Base-by-base conservation (phyloP, 2,113 vertebrate species). In the Fregetta grallaria region DNA sequence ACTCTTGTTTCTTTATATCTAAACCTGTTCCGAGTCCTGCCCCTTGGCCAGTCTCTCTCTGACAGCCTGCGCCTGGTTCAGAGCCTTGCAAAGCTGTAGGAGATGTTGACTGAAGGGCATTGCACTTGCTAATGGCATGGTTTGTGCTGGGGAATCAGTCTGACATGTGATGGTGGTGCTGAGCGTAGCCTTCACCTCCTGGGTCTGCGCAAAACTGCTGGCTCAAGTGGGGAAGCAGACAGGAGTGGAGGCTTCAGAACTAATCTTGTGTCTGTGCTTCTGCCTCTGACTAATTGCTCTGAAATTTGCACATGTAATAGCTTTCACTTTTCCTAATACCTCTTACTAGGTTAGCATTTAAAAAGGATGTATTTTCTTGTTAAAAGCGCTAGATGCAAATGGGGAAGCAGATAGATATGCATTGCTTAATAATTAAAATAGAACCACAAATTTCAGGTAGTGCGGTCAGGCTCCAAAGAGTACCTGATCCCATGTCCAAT, bases 201-300 rank as follows among this genome's bases (percentile, higher is more conserved):
- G 58, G 55, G 14, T 86, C 81, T 66, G 50, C 1, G 16, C 42
- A 76, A 52, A 96, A 63, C 74, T 82, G 36, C 87, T 83, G 78
- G 62, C 70, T 93, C 62, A 81, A 38, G 55, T 20, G 44, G 90
- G 59, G 63, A 84, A 86, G 88, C 80, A 91, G 73, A 67, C 29
- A 3, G 66, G 58, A 83, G 61, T 10, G 7, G 56, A 59, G 68
- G 34, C 73, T 77, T n/a, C 42, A 81, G 89, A 71, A 77, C 79
- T 91, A 77, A 94, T 84, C 88, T 91, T 44, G 56, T 44, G 73
- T 84, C 94, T 92, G 73, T 81, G 93, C 89, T 91, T 66, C 89
- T 94, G 86, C 96, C 61, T 95, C 68, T 95, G 91, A 94, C 95
- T 79, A 92, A 73, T 86, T 86, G 71, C 66, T 66, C 87, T 81